phyloP scores from a whole-genome alignment of 2,888 invertebrate genomes.

The Eupelmus urozonus region DNA sequence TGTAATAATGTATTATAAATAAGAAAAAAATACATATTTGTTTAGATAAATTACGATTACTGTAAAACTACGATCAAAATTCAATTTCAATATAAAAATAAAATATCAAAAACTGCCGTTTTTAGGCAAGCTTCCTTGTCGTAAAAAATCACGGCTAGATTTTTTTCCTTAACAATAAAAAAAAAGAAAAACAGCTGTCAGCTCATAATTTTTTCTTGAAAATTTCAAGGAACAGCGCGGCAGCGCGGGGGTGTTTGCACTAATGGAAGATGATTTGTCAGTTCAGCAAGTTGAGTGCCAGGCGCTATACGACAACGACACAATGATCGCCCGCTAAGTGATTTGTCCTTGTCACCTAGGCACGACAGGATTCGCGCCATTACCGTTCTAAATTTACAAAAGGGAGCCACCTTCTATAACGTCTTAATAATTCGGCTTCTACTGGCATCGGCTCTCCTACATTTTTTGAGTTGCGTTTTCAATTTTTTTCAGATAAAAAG shows the following conservation, averaged over 20 bases:
- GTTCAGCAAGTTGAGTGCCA: constrained; percentile 62
- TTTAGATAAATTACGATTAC: no score
- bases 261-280: constrained; percentile 73
- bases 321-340: constrained; percentile 67
- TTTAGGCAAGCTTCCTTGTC: no score
- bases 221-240: constrained; percentile 41
- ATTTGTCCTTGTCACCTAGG: constrained; percentile 72
- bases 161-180: neutral
- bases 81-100: no score
- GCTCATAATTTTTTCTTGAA: neutral
- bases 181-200: neutral
- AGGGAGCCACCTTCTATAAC: constrained; percentile 35
- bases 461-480: constrained; percentile 27
- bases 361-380: constrained; percentile 50
- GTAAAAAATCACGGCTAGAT: no score
- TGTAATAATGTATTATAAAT: no score
- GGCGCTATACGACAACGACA: constrained; percentile 38
- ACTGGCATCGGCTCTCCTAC: constrained; percentile 14
- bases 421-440: constrained; percentile 48
- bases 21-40: no score
- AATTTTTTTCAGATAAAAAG: constrained; percentile 6
- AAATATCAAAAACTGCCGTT: no score
- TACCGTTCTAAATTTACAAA: constrained; percentile 54
- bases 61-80: no score
- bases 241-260: constrained; percentile 36